Evolutionary conservation across 2,797 vertebrate genomes (phyloP), one percentile per base, ranked within the genome.

Genomic region (Xiphorhynchus erythropygius): DNA sequence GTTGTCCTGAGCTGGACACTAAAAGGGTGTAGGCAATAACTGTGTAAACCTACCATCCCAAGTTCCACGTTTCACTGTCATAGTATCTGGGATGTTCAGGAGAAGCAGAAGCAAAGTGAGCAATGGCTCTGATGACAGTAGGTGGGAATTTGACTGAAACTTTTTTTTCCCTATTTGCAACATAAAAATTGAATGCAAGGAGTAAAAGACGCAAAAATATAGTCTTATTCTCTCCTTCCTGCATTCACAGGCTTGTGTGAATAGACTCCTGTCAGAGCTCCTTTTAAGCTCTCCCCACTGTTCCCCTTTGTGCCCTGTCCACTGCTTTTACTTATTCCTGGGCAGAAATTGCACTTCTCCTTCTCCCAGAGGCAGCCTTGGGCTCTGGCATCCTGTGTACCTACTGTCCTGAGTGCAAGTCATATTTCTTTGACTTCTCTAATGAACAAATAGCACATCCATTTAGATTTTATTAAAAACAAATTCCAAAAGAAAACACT

Each of bases 391-490:
- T 74, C 37, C 42, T 74, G 28, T 55, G 57, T 47, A 78, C 52
- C 75, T 37, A 42, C 53, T 6, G 3, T 53, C 35, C 57, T 75
- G 35, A 87, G 39, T 60, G 46, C 53, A 89, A 80, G 78, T 14
- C 56, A 19, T n/a, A 65, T 83, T 81, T 88, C 32, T 84, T 74
- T 82, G 74, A 79, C 74, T 84, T 91, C 44, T 49, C 42, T 79
- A 79, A 70, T 19, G 87, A 94, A 82, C 15, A 87, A 84, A 86
- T 17, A 84, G 27, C 47, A 73, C 52, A 82, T 60, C 15, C 79
- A 87, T 90, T 88, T 84, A 89, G 80, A 69, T 86, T 92, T 94
- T 94, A 96, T 92, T 93, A 94, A 94, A 95, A 95, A 93, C 77
- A 93, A 94, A 87, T 60, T 94, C 30, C 10, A 21, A 86, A 82